Evolutionary conservation across 2,888 invertebrate species (phyloP).

Genomic region (Thera britannica): DNA sequence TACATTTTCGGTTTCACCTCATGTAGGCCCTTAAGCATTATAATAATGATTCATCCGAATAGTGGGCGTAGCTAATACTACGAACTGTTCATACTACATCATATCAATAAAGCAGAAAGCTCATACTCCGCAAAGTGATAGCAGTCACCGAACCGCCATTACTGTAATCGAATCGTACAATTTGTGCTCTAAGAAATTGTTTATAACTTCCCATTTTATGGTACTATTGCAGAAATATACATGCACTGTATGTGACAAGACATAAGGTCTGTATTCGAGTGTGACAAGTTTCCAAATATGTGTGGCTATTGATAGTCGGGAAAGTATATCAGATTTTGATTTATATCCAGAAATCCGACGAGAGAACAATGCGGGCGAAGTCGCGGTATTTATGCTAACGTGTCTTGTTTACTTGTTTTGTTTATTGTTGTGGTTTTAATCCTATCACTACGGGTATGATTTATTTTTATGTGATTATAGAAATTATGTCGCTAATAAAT

Average conservation of each 20-base stretch:
- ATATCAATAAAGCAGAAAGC: slow-evolving; percentile 15
- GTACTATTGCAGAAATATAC: slow-evolving; percentile 11
- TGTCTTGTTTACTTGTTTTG: slow-evolving; percentile 44
- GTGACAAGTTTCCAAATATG: slow-evolving; percentile 5
- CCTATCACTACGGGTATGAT: slow-evolving; percentile 9
- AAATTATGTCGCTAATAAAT: slow-evolving; percentile 7
- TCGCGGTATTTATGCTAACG: slow-evolving; percentile 46
- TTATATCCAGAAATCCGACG: slow-evolving; percentile 36
- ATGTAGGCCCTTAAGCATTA: too few relatives aligned
- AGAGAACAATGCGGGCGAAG: slow-evolving; percentile 38
- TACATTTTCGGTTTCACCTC: too few relatives aligned
- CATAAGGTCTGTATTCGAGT: slow-evolving; percentile 34
- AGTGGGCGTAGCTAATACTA: too few relatives aligned
- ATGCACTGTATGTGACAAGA: slow-evolving; percentile 13
- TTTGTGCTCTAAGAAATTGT: slow-evolving; percentile 68
- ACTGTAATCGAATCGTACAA: slow-evolving; percentile 66
- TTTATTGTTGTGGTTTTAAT: slow-evolving; percentile 31
- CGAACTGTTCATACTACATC: background rate
- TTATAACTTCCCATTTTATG: slow-evolving; percentile 52
- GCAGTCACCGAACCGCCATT: slow-evolving; percentile 49
- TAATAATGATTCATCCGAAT: too few relatives aligned
- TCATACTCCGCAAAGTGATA: slow-evolving; percentile 19
- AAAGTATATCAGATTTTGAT: slow-evolving; percentile 41
- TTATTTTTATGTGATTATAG: slow-evolving; percentile 18
- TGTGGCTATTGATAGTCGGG: slow-evolving; percentile 32